Evolutionary conservation across 2,888 invertebrate genomes (phyloP).

Genomic region (Cylloceria caligata): DNA sequence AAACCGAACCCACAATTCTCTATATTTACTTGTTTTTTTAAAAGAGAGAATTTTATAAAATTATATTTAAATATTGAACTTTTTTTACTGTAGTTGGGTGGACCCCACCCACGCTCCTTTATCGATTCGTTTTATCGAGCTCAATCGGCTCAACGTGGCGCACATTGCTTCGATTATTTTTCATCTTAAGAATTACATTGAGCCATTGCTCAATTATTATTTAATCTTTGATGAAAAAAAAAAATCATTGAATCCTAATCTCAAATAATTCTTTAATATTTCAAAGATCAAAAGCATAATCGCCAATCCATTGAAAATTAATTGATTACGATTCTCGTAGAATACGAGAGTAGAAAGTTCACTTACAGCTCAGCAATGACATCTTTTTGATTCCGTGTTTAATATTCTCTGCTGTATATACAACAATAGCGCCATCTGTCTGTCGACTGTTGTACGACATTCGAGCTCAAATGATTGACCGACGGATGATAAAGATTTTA

Average conservation of each 20-base stretch:
- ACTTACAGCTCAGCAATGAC: background rate
- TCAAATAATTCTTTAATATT: background rate
- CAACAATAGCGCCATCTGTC: slow-evolving; percentile 20
- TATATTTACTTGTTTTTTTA: too few relatives aligned
- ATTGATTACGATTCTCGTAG: background rate
- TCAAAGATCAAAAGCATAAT: background rate
- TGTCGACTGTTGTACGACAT: background rate
- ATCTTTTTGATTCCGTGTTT: slow-evolving; percentile 3
- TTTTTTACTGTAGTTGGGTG: too few relatives aligned
- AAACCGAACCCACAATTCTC: too few relatives aligned
- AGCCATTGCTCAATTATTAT: background rate
- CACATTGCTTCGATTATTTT: too few relatives aligned
- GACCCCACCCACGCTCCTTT: too few relatives aligned
- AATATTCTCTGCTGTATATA: background rate
- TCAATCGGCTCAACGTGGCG: background rate
- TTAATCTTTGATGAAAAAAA: background rate
- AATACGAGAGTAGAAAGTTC: background rate
- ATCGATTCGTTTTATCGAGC: background rate
- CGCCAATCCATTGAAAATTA: background rate
- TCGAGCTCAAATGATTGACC: background rate
- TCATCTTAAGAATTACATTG: too few relatives aligned
- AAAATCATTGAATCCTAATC: background rate
- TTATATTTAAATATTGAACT: too few relatives aligned
- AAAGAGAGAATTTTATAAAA: too few relatives aligned
- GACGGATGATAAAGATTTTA: slow-evolving; percentile 8